phyloP scores from a whole-genome alignment of 2,888 invertebrate species.

The Pharmacophagus antenor region DNA sequence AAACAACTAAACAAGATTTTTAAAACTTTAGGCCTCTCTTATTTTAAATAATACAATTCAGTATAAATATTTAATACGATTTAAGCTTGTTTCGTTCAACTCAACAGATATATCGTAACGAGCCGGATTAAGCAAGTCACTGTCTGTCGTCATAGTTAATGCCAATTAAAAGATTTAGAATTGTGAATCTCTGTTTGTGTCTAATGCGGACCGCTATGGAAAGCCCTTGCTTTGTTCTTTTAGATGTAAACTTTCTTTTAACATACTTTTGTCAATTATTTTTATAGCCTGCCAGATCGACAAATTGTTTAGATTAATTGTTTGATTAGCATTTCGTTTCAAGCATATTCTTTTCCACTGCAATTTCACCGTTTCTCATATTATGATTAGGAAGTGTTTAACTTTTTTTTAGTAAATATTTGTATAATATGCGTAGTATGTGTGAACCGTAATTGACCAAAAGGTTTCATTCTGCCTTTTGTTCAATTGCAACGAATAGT shows the following conservation, averaged over 20 bases:
- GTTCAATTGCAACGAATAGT: too few species aligned
- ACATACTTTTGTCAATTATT: constrained; percentile 38
- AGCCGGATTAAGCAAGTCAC: constrained; percentile 76
- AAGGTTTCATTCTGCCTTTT: too few species aligned
- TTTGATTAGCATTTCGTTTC: constrained; percentile 32
- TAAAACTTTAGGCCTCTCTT: too few species aligned
- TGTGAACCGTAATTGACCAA: too few species aligned
- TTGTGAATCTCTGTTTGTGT: constrained; percentile 77
- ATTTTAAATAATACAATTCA: too few species aligned
- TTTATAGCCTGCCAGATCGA: constrained; percentile 31
- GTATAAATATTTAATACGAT: not conserved
- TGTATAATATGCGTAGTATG: too few species aligned
- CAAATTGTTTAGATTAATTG: constrained; percentile 34
- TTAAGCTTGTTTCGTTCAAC: constrained; percentile 37
- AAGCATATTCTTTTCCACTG: not conserved
- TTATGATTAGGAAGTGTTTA: not conserved
- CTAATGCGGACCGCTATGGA: constrained; percentile 64
- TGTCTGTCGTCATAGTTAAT: constrained; percentile 77
- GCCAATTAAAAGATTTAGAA: constrained; percentile 80
- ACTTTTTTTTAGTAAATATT: not conserved
- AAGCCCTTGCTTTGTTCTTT: constrained; percentile 40
- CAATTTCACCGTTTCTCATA: not conserved
- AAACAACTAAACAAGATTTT: too few species aligned
- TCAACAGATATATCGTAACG: constrained; percentile 59
- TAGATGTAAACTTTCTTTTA: constrained; percentile 39